Percentiles rank a stretch among this genome's conserved stretches.
Evolutionary conservation across 2,888 invertebrate genomes (phyloP).

Genomic region (Lathronympha strigana): DNA sequence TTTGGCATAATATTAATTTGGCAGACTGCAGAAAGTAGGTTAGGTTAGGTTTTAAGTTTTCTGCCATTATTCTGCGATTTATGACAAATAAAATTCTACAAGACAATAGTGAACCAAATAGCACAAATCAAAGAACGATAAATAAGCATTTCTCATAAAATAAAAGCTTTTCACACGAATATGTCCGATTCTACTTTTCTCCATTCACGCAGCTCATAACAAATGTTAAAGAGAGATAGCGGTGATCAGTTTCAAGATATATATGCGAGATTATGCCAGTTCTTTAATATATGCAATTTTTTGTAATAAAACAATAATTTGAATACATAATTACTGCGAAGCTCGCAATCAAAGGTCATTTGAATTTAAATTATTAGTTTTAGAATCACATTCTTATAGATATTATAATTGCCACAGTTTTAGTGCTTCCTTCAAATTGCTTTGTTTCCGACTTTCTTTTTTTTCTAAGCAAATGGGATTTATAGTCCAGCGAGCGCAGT

Average conservation of each 20-base stretch:
- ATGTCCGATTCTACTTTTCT: background rate
- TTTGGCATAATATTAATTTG: too few species aligned
- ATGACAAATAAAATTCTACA: too few species aligned
- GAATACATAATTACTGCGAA: slow-evolving; percentile 21
- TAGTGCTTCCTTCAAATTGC: slow-evolving; percentile 22
- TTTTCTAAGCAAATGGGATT: slow-evolving; percentile 10
- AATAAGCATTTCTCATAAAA: too few species aligned
- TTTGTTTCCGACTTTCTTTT: slow-evolving; percentile 30
- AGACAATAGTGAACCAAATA: too few species aligned
- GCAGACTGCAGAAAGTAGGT: too few species aligned
- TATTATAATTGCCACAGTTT: slow-evolving; percentile 10
- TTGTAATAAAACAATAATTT: slow-evolving; percentile 21
- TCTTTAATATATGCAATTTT: slow-evolving; percentile 27
- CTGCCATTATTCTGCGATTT: too few species aligned
- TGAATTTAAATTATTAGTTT: slow-evolving; percentile 25
- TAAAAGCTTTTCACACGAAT: background rate
- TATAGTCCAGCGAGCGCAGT: background rate
- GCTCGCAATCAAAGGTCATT: slow-evolving; percentile 29
- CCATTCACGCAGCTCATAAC: background rate
- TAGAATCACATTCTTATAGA: slow-evolving; percentile 20
- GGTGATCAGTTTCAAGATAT: slow-evolving; percentile 6
- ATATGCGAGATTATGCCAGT: slow-evolving; percentile 21
- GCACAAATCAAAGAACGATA: too few species aligned
- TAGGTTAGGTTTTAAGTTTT: too few species aligned
- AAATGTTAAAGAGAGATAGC: slow-evolving; percentile 11